Conservation (phyloP, 2,888 invertebrate species). For the Polydrusus pterygomalis region DNA sequence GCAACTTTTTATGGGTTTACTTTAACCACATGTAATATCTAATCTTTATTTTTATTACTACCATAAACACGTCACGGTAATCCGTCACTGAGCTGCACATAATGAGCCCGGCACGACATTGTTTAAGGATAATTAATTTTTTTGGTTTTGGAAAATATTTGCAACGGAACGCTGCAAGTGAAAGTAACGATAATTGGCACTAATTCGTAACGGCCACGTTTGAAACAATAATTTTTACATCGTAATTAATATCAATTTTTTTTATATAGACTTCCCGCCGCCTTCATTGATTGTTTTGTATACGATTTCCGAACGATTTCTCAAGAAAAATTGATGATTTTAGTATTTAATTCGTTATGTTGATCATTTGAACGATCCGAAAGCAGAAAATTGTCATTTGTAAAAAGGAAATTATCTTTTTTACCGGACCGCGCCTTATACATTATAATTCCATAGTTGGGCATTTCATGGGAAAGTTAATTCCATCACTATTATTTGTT, state of each 20-base stretch:
- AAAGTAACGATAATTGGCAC: conserved; percentile 21
- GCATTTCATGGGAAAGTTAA: background rate
- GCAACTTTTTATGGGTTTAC: background rate
- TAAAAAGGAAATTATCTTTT: conserved; percentile 5
- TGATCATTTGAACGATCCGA: background rate
- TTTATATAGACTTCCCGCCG: background rate
- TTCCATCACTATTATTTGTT: background rate
- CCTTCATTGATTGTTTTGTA: background rate
- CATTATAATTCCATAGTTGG: background rate
- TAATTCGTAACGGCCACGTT: background rate
- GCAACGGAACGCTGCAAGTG: conserved; percentile 17
- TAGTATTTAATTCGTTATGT: background rate
- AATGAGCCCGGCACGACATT: conserved; percentile 20
- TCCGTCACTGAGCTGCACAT: conserved; percentile 6
- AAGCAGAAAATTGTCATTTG: conserved; percentile 24
- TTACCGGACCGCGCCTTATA: background rate
- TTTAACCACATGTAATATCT: background rate
- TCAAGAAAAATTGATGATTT: conserved; percentile 3
- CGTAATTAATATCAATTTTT: conserved; percentile 12
- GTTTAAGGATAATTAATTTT: conserved; percentile 28
- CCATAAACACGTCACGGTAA: background rate
- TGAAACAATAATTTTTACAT: conserved; percentile 14
- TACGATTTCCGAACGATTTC: background rate
- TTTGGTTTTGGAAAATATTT: conserved; percentile 6
- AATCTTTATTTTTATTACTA: background rate